A percentile compares a stretch with the other conserved stretches of the same genome.
Conservation (phyloP, 1,140 invertebrate genomes). For the Philopotamus ludificatus region DNA sequence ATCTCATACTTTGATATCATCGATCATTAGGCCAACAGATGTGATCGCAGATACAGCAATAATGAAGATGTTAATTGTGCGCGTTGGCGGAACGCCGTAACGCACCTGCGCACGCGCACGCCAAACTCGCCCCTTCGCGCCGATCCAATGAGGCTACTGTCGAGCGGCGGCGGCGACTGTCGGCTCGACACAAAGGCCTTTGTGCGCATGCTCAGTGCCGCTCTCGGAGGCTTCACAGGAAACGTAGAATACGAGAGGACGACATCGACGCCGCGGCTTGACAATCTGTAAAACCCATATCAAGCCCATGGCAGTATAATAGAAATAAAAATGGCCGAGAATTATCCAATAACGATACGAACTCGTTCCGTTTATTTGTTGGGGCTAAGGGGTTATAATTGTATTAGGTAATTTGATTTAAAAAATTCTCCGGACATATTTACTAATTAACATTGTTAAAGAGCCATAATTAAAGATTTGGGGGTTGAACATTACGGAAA, state of each 20-base stretch:
- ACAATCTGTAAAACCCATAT: background rate
- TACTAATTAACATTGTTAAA: too few species aligned
- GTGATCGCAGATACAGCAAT: conserved; percentile 37
- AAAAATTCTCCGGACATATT: too few species aligned
- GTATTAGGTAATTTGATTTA: too few species aligned
- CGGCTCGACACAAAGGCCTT: conserved; percentile 24
- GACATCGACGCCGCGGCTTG: background rate
- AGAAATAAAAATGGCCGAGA: background rate
- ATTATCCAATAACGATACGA: background rate
- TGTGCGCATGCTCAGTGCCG: background rate
- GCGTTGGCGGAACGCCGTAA: background rate
- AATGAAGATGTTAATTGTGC: background rate
- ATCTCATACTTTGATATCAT: conserved; percentile 38
- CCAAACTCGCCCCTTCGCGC: too few species aligned
- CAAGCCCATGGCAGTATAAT: background rate
- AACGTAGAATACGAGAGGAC: background rate
- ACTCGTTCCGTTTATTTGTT: background rate
- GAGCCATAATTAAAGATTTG: too few species aligned
- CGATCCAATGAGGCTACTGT: too few species aligned
- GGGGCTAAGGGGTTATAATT: too few species aligned
- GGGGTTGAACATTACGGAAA: too few species aligned
- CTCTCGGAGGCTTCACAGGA: conserved; percentile 6
- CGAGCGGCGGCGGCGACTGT: conserved; percentile 11
- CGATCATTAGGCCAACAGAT: conserved; percentile 35
- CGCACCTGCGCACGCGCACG: too few species aligned